Evolutionary conservation across 2,888 invertebrate genomes (phyloP), one percentile per base, ranked within the genome.

Genomic region (Metalampra italica): DNA sequence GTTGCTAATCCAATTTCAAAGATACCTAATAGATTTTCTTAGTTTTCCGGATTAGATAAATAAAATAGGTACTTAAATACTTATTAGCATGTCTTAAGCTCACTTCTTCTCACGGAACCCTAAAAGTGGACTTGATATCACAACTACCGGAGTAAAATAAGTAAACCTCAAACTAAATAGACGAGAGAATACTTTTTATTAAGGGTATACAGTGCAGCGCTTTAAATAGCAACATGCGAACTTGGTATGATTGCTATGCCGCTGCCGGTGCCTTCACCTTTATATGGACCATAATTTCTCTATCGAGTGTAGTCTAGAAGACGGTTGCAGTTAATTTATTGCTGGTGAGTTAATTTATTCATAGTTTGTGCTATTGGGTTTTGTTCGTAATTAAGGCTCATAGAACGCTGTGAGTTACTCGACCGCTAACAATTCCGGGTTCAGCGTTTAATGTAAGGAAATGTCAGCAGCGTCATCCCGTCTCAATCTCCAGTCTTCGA

Each of bases 391-490:
- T 5, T 22, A 22, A 22, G 5, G 22, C 22, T 22, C 22, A 22
- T 22, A 22, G 5, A 22, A 22, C 2, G 5, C 2, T 22, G 5
- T 22, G 22, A 22, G 5, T 22, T 3, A n/a, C n/a, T n/a, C 3
- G 22, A 22, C 22, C 22, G 22, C 22, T 2, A 22, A 22, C 22
- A 22, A 22, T 82, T 86, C 86, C 85, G 86, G 85, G 84, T 85
- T 85, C 82, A 82, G 74, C 58, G 65, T 76, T 67, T 71, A 72
- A 70, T 60, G 64, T 54, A 53, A 63, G 71, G 62, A 85, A 88
- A 87, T 87, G 86, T 84, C 86, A 86, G 66, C 68, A 56, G 58
- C 72, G 71, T 75, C 68, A 71, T 71, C 68, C 67, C 55, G 66
- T 57, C 63, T 67, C 66, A 75, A 75, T 76, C 71, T 72, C 66